Evolutionary conservation across 2,113 vertebrate species (phyloP).

Genomic region (Emydocephalus ijimae): DNA sequence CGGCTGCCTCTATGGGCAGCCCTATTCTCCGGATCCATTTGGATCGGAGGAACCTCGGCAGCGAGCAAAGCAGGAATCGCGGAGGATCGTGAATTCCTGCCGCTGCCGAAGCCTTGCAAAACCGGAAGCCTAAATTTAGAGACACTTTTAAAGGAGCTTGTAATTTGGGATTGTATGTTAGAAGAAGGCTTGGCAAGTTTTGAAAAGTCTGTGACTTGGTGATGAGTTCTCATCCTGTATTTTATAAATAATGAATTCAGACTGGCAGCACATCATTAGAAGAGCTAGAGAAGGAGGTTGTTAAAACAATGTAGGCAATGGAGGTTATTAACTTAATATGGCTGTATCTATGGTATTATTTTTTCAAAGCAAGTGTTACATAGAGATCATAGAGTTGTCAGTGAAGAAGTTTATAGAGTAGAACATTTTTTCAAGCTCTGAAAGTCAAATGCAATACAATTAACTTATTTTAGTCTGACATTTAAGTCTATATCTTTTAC

Average conservation of each 20-base stretch:
- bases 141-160: background rate
- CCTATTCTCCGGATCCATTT: no score
- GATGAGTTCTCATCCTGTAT: background rate
- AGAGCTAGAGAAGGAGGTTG: background rate
- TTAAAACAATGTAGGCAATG: background rate
- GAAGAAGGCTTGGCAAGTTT: background rate
- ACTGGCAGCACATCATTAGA: background rate
- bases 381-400: background rate
- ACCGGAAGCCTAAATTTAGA: background rate
- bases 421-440: background rate
- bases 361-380: background rate
- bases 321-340: background rate
- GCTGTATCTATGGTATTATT: background rate
- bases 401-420: background rate
- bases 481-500: background rate
- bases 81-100: no score
- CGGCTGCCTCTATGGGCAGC: no score
- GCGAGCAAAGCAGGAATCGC: no score
- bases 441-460: background rate
- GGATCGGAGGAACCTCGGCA: no score
- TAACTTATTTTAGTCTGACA: background rate
- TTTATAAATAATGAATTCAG: background rate
- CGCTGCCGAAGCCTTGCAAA: no score
- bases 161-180: background rate
- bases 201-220: background rate